phyloP scores from a whole-genome alignment of 2,113 vertebrate genomes.

The Ardeotis arabs region DNA sequence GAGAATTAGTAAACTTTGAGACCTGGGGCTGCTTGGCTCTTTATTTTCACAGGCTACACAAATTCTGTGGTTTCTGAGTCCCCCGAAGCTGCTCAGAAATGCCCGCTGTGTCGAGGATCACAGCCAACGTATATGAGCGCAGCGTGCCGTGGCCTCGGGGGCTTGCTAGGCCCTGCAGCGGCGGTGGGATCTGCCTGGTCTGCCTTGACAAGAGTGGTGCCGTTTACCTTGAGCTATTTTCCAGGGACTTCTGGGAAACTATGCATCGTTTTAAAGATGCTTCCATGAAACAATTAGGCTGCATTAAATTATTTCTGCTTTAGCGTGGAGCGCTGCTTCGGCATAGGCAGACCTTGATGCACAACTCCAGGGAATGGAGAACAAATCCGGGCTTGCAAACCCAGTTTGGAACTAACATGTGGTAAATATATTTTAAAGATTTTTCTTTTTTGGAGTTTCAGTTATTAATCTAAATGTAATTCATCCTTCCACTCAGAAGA shows the following conservation, averaged over 20 bases:
- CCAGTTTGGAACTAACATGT: neutral
- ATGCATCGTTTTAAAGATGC: constrained; percentile 10
- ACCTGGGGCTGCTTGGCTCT: neutral
- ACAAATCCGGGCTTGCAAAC: neutral
- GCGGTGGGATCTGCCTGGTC: rapidly evolving
- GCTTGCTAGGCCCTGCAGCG: rapidly evolving
- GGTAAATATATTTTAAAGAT: neutral
- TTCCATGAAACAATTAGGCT: constrained; percentile 25
- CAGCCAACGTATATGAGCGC: rapidly evolving
- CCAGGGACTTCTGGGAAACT: neutral
- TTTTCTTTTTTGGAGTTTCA: neutral
- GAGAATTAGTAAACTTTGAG: neutral
- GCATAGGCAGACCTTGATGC: neutral
- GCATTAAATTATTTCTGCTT: neutral
- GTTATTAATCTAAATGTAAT: constrained; percentile 31
- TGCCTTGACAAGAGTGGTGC: neutral
- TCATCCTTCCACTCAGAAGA: constrained; percentile 14
- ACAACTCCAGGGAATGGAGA: neutral
- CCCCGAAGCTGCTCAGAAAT: neutral
- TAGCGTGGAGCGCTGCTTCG: neutral
- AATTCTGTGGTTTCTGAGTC: neutral
- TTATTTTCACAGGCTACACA: neutral
- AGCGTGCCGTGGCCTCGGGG: rapidly evolving
- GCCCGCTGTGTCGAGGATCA: rapidly evolving
- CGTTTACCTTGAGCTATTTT: constrained; percentile 14